Evolutionary conservation across 2,113 vertebrate species (phyloP).

Genomic region (Eudyptes chrysolophus): DNA sequence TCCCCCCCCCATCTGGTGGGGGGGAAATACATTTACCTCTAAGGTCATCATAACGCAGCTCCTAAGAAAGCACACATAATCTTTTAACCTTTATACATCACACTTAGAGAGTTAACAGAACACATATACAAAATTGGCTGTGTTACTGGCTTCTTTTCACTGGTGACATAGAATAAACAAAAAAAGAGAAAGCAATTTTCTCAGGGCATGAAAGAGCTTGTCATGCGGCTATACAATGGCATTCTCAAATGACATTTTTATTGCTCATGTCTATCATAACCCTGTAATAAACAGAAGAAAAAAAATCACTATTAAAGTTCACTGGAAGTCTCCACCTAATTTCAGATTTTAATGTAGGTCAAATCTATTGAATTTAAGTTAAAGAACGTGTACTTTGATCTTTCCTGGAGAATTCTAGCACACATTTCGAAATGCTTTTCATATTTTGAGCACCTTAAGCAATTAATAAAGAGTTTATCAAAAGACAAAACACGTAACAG

Average conservation of each 20-base stretch:
- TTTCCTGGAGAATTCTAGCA: neutral
- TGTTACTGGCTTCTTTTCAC: neutral
- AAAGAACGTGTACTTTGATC: neutral
- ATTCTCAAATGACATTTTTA: neutral
- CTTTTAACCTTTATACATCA: neutral
- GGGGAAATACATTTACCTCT: neutral
- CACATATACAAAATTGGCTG: neutral
- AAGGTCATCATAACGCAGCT: neutral
- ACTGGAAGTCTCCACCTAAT: neutral
- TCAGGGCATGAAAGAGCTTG: neutral
- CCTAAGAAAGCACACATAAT: neutral
- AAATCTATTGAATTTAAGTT: neutral
- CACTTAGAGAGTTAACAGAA: neutral
- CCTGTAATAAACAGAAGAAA: neutral
- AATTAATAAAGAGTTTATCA: neutral
- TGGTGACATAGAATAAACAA: constrained; percentile 13
- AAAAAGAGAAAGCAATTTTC: constrained; percentile 18
- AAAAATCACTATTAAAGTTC: neutral
- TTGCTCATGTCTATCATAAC: neutral
- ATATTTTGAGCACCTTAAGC: neutral
- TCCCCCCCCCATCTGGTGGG: neutral
- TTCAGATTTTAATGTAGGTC: constrained; percentile 3
- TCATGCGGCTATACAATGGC: neutral
- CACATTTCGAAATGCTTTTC: neutral
- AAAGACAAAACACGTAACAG: neutral